Base-by-base conservation (phyloP, 2,888 invertebrate species). In the Tanypteryx hageni region DNA sequence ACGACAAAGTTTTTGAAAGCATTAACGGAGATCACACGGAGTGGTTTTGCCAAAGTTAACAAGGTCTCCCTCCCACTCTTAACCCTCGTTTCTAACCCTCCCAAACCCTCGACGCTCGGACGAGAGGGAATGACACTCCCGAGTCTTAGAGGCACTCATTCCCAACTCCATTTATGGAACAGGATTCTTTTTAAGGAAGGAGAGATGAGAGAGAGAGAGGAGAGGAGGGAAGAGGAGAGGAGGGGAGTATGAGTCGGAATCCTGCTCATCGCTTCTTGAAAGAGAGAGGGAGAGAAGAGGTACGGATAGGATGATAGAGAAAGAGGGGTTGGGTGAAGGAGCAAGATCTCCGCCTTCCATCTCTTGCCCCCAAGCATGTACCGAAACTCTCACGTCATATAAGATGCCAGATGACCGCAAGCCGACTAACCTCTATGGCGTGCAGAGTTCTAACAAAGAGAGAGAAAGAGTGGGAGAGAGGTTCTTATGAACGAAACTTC, bases 391-490 rank as follows among this genome's bases (percentile, higher is more conserved):
- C 18, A 68, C 68, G 68, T 68, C 68, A 9, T 22, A 68, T n/a
- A 68, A 68, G 68, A 68, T 68, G 68, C 68, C 68, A 68, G 68
- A 18, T 68, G 68, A 68, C 68, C 68, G 68, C 68, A 68, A 68
- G 18, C 68, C 68, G 68, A n/a, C 68, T 68, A 68, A 68, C 68
- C 68, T 68, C 68, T 22, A 68, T 68, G 68, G 68, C 68, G 18
- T 44, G 44, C 44, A 44, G 44, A 44, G 44, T 68, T 22, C 64
- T 68, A 18, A 68, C 68, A 18, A 68, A 68, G 68, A 68, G 9
- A n/a, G 22, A 22, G n/a, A 64, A 64, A n/a, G 64, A 64, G n/a
- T n/a, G n/a, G 64, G 64, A 44, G 64, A 11, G 68, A 68, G 68
- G 18, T 68, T 68, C 68, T 68, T 68, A n/a, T n/a, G 68, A 2